A percentile compares a stretch with the other conserved stretches of the same genome.
Evolutionary conservation across 2,888 invertebrate genomes (phyloP).

Genomic region (Rhodophaea formosa): DNA sequence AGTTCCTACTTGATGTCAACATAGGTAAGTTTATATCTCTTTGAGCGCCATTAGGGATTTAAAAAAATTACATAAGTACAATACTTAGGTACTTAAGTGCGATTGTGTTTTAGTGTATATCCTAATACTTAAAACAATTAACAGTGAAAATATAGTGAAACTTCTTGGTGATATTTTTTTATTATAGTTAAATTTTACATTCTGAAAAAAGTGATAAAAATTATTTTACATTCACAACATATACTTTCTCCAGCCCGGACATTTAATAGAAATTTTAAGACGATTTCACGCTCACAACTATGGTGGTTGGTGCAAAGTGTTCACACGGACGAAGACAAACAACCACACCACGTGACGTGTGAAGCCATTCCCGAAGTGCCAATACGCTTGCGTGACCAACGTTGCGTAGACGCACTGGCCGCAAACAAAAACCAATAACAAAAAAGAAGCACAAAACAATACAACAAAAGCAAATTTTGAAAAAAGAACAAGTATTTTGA

Average conservation of each 20-base stretch:
- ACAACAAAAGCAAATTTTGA: constrained; percentile 19
- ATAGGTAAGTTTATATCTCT: too few species aligned
- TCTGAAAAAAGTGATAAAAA: too few species aligned
- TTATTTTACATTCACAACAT: too few species aligned
- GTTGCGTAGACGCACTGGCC: constrained; percentile 78
- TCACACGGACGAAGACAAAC: constrained; percentile 51
- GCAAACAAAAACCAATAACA: constrained; percentile 23
- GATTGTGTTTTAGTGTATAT: not conserved
- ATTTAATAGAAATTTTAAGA: constrained; percentile 3
- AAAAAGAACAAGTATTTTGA: constrained; percentile 18
- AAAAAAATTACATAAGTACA: too few species aligned
- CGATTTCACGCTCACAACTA: constrained; percentile 31
- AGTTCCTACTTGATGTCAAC: too few species aligned
- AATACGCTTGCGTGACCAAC: constrained; percentile 60
- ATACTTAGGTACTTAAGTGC: not conserved
- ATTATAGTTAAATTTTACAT: too few species aligned
- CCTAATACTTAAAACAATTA: not conserved
- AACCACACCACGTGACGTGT: constrained; percentile 61
- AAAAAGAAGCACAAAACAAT: constrained; percentile 30
- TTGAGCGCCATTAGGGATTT: too few species aligned
- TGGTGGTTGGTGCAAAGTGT: constrained; percentile 30
- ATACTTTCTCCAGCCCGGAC: too few species aligned
- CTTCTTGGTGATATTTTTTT: too few species aligned
- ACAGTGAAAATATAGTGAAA: not conserved
- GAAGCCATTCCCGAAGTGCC: constrained; percentile 72